A percentile compares a stretch with the other conserved stretches of the same genome.
Conservation (phyloP, 2,797 vertebrate species). For the Poeciliopsis turneri region DNA sequence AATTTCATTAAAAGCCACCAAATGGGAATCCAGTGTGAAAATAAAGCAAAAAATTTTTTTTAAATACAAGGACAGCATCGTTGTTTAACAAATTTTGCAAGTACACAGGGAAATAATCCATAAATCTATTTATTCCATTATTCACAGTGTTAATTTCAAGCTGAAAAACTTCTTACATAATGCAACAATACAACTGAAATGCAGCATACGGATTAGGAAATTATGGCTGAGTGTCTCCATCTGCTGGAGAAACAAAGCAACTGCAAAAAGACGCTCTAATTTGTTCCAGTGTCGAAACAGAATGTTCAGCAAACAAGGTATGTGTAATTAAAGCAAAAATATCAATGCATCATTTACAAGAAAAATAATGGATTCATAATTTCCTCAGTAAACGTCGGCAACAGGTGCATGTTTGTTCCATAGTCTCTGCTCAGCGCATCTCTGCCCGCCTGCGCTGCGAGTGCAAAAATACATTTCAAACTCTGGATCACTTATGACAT, state of each 20-base stretch:
- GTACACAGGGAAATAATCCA: neutral
- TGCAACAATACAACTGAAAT: neutral
- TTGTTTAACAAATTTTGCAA: conserved; percentile 9
- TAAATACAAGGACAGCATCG: conserved; percentile 4
- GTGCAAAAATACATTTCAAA: conserved; percentile 4
- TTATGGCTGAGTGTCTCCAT: conserved; percentile 13
- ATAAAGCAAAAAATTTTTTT: neutral
- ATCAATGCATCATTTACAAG: neutral
- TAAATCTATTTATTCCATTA: conserved; percentile 15
- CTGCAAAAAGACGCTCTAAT: neutral
- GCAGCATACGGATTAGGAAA: neutral
- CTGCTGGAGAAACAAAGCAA: conserved; percentile 44
- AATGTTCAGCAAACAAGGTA: neutral
- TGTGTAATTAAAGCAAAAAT: neutral
- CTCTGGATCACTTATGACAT: neutral
- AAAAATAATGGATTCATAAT: neutral
- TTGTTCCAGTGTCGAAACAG: neutral
- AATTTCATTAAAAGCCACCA: conserved; percentile 50
- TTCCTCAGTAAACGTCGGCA: neutral
- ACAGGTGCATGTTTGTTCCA: no score
- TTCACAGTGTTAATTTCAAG: conserved; percentile 19
- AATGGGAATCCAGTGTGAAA: conserved; percentile 7
- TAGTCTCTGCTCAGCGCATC: neutral
- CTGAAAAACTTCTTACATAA: neutral
- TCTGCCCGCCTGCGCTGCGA: neutral